Evolutionary conservation across 2,113 vertebrate species (phyloP).

Genomic region (Odocoileus hemionus): DNA sequence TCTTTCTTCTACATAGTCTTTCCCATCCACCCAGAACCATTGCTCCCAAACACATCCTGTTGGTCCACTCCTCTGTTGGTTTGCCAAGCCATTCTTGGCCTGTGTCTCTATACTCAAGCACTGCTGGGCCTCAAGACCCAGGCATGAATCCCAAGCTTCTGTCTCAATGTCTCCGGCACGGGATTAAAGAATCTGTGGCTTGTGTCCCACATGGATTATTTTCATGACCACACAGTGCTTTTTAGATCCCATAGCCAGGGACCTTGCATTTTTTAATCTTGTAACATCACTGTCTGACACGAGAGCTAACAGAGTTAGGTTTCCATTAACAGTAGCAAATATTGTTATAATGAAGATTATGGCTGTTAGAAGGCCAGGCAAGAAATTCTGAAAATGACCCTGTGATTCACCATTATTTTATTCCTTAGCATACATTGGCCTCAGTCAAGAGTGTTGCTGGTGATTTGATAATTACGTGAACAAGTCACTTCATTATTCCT

Average conservation of each 20-base stretch:
- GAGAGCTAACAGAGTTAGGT: not conserved
- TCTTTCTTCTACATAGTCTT: not conserved
- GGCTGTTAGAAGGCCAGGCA: fast-evolving
- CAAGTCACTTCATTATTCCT: not conserved
- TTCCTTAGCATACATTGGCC: not conserved
- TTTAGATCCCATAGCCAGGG: not conserved
- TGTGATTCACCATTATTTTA: not conserved
- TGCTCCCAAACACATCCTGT: not conserved
- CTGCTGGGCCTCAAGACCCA: not conserved
- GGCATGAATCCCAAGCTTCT: not conserved
- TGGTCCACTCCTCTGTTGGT: too few species aligned
- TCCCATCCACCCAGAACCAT: fast-evolving
- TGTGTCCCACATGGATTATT: not conserved
- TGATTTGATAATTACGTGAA: not conserved
- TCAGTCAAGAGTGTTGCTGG: not conserved
- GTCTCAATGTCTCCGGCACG: not conserved
- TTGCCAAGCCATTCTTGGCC: not conserved
- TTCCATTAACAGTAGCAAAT: too few species aligned
- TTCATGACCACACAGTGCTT: not conserved
- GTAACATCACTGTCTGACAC: fast-evolving
- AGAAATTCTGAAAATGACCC: not conserved
- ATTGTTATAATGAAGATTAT: not conserved
- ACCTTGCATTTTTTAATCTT: not conserved
- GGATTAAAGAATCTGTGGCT: not conserved
- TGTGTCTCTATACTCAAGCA: not conserved